Conservation (phyloP, 2,888 invertebrate genomes). For the Fissipunctia ypsillon region DNA sequence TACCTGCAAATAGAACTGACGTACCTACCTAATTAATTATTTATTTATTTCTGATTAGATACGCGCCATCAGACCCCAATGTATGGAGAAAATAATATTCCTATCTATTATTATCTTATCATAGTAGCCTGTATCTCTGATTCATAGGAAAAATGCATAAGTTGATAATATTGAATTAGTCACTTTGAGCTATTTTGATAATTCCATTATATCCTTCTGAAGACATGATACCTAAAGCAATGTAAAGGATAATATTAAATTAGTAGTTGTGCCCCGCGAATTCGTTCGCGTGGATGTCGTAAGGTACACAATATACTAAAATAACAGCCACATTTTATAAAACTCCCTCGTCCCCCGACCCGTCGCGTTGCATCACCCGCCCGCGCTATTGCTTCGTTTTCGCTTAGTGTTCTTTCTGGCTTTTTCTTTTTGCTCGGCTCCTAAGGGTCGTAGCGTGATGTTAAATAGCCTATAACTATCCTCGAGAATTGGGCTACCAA, state of each 20-base stretch:
- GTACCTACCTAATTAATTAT: neutral
- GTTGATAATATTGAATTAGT: slow-evolving; percentile 37
- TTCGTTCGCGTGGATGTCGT: too few species aligned
- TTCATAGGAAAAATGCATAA: slow-evolving; percentile 35
- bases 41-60: slow-evolving; percentile 31
- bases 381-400: too few species aligned
- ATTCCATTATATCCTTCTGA: neutral
- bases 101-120: slow-evolving; percentile 41
- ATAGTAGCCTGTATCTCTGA: slow-evolving; percentile 29
- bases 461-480: too few species aligned
- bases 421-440: too few species aligned
- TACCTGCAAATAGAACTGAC: neutral
- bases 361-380: too few species aligned
- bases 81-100: slow-evolving; percentile 7
- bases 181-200: slow-evolving; percentile 17
- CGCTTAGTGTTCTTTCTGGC: too few species aligned
- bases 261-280: too few species aligned
- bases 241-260: neutral
- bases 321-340: too few species aligned
- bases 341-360: too few species aligned
- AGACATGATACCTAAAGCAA: neutral
- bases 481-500: too few species aligned
- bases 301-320: too few species aligned
- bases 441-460: too few species aligned
- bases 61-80: neutral